A percentile compares a stretch with the other conserved stretches of the same genome.
These are phyloP conservation scores for Alces alces DNA, from an alignment of 2,113 vertebrate species.

Conservation along the genomic window DNA sequence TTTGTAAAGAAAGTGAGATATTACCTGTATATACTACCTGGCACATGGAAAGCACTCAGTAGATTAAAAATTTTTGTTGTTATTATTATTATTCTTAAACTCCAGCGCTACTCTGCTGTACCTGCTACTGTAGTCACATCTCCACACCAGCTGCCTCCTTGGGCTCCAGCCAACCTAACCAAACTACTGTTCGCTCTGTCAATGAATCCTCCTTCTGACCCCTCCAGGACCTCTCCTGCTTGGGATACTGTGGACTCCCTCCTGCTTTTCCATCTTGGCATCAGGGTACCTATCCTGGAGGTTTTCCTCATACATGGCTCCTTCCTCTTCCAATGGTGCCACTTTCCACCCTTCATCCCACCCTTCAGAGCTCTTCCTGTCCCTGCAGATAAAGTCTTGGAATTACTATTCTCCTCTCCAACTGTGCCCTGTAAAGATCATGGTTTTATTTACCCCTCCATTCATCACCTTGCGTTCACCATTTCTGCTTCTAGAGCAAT, in stretches of 20 bases:
- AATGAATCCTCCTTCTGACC: background rate
- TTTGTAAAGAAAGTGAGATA: background rate
- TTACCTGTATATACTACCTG: fast-evolving
- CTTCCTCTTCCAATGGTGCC: background rate
- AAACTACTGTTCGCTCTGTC: slow-evolving; percentile 20
- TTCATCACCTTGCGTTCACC: background rate
- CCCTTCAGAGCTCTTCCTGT: background rate
- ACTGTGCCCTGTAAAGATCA: background rate
- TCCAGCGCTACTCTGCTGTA: background rate
- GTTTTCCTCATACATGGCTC: background rate
- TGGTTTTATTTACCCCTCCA: background rate
- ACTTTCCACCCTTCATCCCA: too few species aligned
- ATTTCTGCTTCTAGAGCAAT: background rate
- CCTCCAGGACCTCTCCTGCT: background rate
- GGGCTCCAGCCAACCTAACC: slow-evolving; percentile 43
- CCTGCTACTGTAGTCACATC: background rate
- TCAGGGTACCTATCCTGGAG: background rate
- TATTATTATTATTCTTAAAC: slow-evolving; percentile 28
- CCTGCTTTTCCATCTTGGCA: background rate
- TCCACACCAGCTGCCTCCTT: slow-evolving; percentile 54
- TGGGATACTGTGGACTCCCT: background rate
- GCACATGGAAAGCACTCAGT: background rate
- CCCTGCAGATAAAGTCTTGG: background rate
- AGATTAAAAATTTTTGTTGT: background rate
- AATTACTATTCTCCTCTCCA: background rate